Evolutionary conservation across 2,888 invertebrate genomes (phyloP), one percentile per base, ranked within the genome.

Genomic region (Acleris holmiana): DNA sequence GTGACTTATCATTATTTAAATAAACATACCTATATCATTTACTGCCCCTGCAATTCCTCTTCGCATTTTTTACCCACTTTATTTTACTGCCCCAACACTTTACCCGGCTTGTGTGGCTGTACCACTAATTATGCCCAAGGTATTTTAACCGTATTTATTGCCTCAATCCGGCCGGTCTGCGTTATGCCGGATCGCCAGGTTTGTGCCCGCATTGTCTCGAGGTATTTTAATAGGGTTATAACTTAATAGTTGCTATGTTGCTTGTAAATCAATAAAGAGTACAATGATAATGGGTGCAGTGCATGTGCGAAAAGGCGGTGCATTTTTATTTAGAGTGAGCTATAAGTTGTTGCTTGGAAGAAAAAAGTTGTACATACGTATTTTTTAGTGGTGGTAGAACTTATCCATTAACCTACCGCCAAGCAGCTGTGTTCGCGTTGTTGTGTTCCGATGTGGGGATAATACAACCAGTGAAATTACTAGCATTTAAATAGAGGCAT

Each of bases 101-200:
- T 18, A 6, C 1, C 48, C 71, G 70, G 73, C 67, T 74, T 68
- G 76, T 79, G 80, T 81, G 80, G 19, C 53, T 23, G 55, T 6
- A 17, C 21, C 29, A 82, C 89, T 90, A 90, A 90, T 89, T 88
- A 87, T 77, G 81, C 77, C 79, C 57, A 65, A 70, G 80, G 83
- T 76, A 86, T 87, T 85, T 87, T 81, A 84, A 85, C 80, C 76
- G 82, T 83, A 80, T 86, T 87, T 86, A 86, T 84, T 84, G 78
- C 68, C 69, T 75, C 79, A 79, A 80, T 82, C 80, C 85, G 82
- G 55, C 58, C 29, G 51, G 21, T 53, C 51, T 19, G 53, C 61
- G 53, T 64, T 61, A 63, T 60, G 57, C 66, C 76, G 71, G 70
- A 79, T 80, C 76, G 77, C 77, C 69, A 69, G 72, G 75, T 76